Conservation (phyloP, 2,113 vertebrate genomes). For the Microtus richardsoni region DNA sequence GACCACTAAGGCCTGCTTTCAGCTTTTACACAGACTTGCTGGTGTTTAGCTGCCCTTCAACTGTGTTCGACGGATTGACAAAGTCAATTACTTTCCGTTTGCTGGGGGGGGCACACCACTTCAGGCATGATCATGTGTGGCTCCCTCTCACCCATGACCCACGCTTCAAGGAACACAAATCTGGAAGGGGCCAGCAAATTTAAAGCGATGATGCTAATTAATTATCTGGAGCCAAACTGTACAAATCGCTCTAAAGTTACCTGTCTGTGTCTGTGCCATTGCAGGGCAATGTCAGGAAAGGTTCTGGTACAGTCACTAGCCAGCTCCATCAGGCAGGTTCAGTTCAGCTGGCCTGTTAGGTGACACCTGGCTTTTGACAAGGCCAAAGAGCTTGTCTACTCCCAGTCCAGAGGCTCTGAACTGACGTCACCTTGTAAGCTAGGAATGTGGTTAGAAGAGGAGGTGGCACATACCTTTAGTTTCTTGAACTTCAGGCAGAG, state of each 20-base stretch:
- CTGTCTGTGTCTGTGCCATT: not conserved
- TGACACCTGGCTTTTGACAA: not conserved
- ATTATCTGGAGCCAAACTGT: not conserved
- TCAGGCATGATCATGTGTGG: not conserved
- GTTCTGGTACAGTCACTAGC: not conserved
- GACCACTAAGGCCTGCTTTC: not conserved
- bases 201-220: not conserved
- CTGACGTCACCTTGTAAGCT: no score
- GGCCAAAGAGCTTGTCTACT: not conserved
- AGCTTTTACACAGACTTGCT: not conserved
- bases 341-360: not conserved
- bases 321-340: not conserved
- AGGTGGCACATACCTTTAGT: slow-evolving; percentile 82
- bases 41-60: not conserved
- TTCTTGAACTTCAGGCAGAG: slow-evolving; percentile 87
- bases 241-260: rapidly evolving
- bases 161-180: not conserved
- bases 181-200: not conserved
- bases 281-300: not conserved
- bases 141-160: not conserved
- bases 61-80: not conserved
- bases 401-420: not conserved
- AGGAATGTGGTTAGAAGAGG: not conserved
- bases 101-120: not conserved
- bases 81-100: no score